Conservation (phyloP, 2,888 invertebrate species). For the Toxonevra muliebris region DNA sequence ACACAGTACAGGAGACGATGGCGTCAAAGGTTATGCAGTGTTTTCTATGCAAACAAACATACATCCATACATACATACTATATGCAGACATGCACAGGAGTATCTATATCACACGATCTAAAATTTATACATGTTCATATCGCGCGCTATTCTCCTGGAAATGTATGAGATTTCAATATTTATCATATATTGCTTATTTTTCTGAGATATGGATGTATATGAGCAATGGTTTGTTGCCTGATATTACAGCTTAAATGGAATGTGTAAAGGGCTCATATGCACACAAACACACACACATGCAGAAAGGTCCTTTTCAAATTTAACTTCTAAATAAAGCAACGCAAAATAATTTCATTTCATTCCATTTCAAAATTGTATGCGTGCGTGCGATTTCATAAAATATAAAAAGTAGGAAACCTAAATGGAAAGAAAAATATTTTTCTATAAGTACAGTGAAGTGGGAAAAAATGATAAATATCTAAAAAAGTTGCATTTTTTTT, state of each 20-base stretch:
- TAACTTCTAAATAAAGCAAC: conserved; percentile 5
- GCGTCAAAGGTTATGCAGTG: no score
- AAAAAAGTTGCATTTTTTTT: neutral
- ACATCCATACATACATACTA: no score
- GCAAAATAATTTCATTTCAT: conserved; percentile 3
- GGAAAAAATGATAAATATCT: conserved; percentile 27
- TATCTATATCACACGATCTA: conserved; percentile 27
- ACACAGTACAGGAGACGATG: no score
- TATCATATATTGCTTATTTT: conserved; percentile 39
- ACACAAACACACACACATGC: no score
- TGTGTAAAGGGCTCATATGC: neutral
- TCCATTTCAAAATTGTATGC: conserved; percentile 9
- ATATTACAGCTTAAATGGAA: neutral
- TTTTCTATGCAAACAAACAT: no score
- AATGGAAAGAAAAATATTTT: neutral
- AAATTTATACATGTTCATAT: conserved; percentile 22
- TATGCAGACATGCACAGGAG: no score
- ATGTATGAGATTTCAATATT: conserved; percentile 48
- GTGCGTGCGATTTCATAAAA: conserved; percentile 4
- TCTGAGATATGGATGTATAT: neutral
- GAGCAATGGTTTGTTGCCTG: neutral
- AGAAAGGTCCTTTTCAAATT: conserved; percentile 8
- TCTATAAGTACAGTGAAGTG: conserved; percentile 24
- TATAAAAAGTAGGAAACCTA: neutral
- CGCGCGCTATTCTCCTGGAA: conserved; percentile 46